Percentiles rank a stretch among this genome's conserved stretches.
Conservation (phyloP, 2,113 vertebrate genomes). For the Micronycteris hirsuta region DNA sequence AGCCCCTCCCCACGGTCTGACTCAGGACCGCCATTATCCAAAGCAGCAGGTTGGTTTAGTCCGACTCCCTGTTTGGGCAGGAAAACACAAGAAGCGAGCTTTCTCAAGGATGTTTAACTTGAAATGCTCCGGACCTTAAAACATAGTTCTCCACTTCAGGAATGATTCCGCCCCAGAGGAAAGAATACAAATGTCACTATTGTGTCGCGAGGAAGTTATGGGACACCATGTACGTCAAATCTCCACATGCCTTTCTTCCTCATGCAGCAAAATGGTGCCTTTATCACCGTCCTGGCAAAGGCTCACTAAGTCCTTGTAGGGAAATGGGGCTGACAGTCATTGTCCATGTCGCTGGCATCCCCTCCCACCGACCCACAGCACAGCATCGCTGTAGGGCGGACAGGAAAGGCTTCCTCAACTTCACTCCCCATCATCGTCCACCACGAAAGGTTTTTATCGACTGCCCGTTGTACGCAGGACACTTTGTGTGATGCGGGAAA, state of each 20-base stretch:
- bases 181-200: conserved; percentile 44
- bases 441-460: not conserved
- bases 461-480: not conserved
- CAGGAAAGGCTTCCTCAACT: conserved; percentile 34
- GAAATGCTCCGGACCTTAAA: conserved; percentile 43
- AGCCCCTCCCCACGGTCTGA: not conserved
- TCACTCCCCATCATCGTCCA: not conserved
- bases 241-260: conserved; percentile 53
- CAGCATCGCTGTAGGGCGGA: not conserved
- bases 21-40: not conserved
- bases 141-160: conserved; percentile 57
- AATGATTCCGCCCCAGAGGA: conserved; percentile 50
- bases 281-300: conserved; percentile 38
- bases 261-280: conserved; percentile 60
- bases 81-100: not conserved
- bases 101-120: conserved; percentile 53
- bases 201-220: conserved; percentile 34
- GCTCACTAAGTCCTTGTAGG: not conserved
- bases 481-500: not conserved
- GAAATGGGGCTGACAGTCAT: not conserved
- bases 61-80: conserved; percentile 36
- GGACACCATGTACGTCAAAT: conserved; percentile 11
- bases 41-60: not conserved
- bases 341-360: not conserved
- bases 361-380: not conserved